Base-by-base conservation (phyloP, 2,113 vertebrate species). In the Cygnus buccinator region DNA sequence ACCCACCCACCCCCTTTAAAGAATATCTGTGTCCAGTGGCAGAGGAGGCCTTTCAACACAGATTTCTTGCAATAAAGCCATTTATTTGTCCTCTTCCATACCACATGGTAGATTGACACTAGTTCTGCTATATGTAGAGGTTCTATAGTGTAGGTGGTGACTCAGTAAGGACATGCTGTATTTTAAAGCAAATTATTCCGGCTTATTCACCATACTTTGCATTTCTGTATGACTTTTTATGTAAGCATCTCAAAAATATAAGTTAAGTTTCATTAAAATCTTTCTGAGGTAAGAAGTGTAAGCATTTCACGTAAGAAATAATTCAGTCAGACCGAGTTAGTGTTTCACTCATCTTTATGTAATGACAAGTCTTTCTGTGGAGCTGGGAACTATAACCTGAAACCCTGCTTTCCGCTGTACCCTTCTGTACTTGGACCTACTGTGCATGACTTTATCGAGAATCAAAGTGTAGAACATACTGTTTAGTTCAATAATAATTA, bases 151-250 rank as follows among this genome's bases (percentile, higher is more conserved):
- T 92, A 88, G 79, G 82, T 84, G 83, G 76, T 86, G 83, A 90
- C 80, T 90, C 68, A 58, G 55, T 58, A 83, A 89, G 82, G 70
- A 93, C 65, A 33, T 84, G 37, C 72, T 93, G 61, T 93, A 65
- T 92, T 96, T 90, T 91, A 84, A 90, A 95, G 91, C 65, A 81
- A 78, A 84, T 92, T 95, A 81, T 67, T 89, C 87, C 84, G 84
- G 23, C 41, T 77, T 94, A 80, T 9, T 95, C 63, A 84, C 83
- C 68, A 62, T 77, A 50, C 44, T 87, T 91, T 91, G 54, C 63
- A 44, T 77, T 91, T 94, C 50, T 92, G 12, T 58, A 48, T 71
- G 41, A 80, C 76, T 86, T 55, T 44, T 83, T 92, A 94, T 11
- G 8, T 94, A 89, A 95, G 84, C 17, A 70, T 63, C 85, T 94